phyloP scores from a whole-genome alignment of 2,797 vertebrate genomes.

The Triplophysa yarkandensis region DNA sequence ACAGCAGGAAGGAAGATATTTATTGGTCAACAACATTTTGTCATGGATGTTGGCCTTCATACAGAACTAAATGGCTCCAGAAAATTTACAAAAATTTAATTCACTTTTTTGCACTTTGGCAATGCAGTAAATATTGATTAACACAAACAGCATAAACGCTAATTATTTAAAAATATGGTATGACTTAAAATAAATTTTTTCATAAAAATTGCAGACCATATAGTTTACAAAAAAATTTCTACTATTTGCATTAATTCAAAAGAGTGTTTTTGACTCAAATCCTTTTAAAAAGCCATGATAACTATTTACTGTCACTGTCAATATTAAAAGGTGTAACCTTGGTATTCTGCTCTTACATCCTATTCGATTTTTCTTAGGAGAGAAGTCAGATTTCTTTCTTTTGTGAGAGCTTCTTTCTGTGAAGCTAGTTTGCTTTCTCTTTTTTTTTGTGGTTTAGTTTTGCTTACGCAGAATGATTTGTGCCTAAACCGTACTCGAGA shows the following conservation, averaged over 20 bases:
- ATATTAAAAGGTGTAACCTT: neutral
- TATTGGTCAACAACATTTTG: neutral
- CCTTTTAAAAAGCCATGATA: neutral
- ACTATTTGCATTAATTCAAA: neutral
- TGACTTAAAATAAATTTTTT: no score
- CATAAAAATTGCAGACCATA: no score
- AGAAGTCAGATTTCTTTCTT: neutral
- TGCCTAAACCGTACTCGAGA: neutral
- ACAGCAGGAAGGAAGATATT: neutral
- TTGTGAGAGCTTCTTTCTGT: neutral
- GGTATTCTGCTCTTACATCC: neutral
- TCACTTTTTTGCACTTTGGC: no score
- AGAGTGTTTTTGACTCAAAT: neutral
- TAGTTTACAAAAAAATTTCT: no score
- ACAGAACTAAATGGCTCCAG: neutral
- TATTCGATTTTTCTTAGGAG: neutral
- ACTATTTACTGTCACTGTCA: neutral
- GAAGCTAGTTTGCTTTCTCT: neutral
- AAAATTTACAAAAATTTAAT: neutral
- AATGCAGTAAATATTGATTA: no score
- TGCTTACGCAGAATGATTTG: neutral
- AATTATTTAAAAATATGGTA: no score
- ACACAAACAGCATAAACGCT: no score
- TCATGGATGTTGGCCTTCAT: neutral
- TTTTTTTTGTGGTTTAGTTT: neutral